These are phyloP conservation scores for Enteromius argenteus DNA, from an alignment of 2,797 vertebrate species.

Conservation along the genomic window DNA sequence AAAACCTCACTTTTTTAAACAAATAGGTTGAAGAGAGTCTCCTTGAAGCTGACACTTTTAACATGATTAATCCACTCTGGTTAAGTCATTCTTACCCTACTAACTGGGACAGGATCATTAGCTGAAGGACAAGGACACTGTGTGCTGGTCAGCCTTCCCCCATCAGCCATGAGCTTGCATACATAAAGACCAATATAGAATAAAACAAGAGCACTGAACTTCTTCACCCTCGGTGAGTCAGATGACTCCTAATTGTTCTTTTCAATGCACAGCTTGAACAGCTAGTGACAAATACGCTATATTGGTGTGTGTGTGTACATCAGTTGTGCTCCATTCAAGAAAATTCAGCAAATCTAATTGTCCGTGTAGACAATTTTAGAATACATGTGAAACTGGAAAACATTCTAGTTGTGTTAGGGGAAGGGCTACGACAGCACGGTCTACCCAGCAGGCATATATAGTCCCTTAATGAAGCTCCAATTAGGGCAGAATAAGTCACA, in stretches of 20 bases:
- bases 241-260: slow-evolving; percentile 58
- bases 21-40: slow-evolving; percentile 54
- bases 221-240: slow-evolving; percentile 69
- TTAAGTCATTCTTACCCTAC: slow-evolving; percentile 59
- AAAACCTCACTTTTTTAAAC: slow-evolving; percentile 65
- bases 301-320: not conserved
- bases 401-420: not conserved
- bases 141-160: slow-evolving; percentile 55
- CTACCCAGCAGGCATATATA: slow-evolving; percentile 67
- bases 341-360: slow-evolving; percentile 11
- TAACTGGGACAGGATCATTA: slow-evolving; percentile 68
- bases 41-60: slow-evolving; percentile 74
- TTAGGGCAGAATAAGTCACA: slow-evolving; percentile 76
- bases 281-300: slow-evolving; percentile 23
- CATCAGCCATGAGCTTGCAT: slow-evolving; percentile 66
- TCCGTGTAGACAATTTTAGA: not conserved
- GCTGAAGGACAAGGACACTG: slow-evolving; percentile 70
- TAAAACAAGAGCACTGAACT: slow-evolving; percentile 67
- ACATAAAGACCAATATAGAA: slow-evolving; percentile 69
- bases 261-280: slow-evolving; percentile 64
- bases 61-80: slow-evolving; percentile 74
- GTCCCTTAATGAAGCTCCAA: slow-evolving; percentile 81
- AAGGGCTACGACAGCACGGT: not conserved
- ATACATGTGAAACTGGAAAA: not conserved
- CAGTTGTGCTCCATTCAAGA: not conserved